These are phyloP conservation scores for Apostichopus parvimensis DNA, from an alignment of 35 echinoderm and acorn worm species.

Conservation along the genomic window DNA sequence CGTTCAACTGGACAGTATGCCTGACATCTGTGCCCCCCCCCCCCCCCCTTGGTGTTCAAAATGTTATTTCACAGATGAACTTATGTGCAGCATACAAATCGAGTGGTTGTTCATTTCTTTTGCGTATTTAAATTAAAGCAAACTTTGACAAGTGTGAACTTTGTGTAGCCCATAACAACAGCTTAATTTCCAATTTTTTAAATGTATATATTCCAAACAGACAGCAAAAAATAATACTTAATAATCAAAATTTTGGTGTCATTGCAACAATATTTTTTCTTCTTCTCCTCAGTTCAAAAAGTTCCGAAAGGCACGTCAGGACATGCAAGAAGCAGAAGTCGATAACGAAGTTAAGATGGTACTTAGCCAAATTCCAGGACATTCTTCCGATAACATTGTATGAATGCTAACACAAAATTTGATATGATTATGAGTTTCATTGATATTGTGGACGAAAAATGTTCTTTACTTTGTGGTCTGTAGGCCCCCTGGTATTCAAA, in stretches of 20 bases:
- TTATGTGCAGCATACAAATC: no score
- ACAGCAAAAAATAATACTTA: not conserved
- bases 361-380: not conserved
- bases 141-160: no score
- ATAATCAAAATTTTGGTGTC: not conserved
- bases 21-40: no score
- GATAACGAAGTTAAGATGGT: conserved; percentile 59
- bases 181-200: not conserved
- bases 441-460: not conserved
- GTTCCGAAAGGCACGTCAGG: conserved; percentile 54
- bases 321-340: conserved; percentile 58
- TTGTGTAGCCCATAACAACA: no score
- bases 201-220: not conserved
- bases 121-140: no score
- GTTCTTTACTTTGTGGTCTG: no score
- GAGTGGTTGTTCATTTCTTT: no score
- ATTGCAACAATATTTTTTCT: not conserved
- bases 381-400: not conserved
- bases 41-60: no score
- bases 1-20: no score
- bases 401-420: not conserved
- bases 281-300: conserved; percentile 51
- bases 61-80: no score
- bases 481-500: no score
- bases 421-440: not conserved